phyloP scores from a whole-genome alignment of 2,113 vertebrate genomes.

The Catharus bicknelli region DNA sequence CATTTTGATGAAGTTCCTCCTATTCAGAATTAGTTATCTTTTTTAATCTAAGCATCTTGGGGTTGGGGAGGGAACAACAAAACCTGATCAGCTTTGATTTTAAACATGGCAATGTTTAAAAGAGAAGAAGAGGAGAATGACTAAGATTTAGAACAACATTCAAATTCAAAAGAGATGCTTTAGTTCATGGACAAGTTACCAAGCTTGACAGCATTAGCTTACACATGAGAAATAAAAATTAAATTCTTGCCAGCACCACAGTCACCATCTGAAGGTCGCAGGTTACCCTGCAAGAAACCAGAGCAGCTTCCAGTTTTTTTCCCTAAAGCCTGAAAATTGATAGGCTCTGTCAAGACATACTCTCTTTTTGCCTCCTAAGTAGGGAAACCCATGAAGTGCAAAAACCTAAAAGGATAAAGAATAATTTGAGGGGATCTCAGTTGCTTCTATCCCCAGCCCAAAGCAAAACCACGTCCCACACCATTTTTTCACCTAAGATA shows the following conservation, averaged over 20 bases:
- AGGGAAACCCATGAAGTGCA: neutral
- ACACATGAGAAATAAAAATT: conserved; percentile 7
- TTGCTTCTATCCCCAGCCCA: neutral
- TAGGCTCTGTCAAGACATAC: neutral
- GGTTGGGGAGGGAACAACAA: neutral
- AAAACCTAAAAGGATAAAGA: neutral
- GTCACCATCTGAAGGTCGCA: neutral
- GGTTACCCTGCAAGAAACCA: neutral
- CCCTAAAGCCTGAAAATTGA: neutral
- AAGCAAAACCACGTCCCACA: neutral
- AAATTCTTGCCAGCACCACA: neutral
- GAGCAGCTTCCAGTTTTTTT: neutral
- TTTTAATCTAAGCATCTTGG: neutral
- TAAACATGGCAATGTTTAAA: neutral
- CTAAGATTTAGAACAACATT: neutral
- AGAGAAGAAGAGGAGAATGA: neutral
- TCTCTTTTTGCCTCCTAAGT: neutral
- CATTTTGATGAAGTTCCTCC: neutral
- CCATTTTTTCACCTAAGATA: neutral
- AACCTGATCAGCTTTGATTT: neutral
- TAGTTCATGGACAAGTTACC: neutral
- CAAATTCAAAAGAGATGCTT: neutral
- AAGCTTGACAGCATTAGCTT: neutral
- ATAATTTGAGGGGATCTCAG: neutral
- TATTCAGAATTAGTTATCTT: neutral